These are phyloP conservation scores for Alca torda DNA, from an alignment of 2,797 vertebrate genomes.

Conservation along the genomic window DNA sequence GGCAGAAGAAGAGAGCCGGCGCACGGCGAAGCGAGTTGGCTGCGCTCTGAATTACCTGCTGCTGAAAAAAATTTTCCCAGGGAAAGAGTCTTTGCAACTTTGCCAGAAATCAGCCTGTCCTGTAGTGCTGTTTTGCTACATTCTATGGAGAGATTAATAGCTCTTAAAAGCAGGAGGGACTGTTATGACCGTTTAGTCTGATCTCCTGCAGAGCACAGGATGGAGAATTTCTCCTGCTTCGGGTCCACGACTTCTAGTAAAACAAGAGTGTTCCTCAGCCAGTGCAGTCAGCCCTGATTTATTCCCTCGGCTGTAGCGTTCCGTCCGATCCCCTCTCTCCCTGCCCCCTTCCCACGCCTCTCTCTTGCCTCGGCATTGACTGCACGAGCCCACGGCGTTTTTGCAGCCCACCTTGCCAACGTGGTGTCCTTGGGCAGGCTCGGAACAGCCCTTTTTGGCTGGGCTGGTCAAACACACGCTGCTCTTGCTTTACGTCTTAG, in stretches of 20 bases:
- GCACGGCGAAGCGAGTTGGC: background rate
- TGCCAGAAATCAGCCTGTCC: slow-evolving; percentile 51
- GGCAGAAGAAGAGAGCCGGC: background rate
- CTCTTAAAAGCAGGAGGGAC: slow-evolving; percentile 60
- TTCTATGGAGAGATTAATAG: slow-evolving; percentile 53
- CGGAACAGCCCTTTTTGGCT: background rate
- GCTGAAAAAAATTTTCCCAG: slow-evolving; percentile 46
- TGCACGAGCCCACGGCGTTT: accelerated
- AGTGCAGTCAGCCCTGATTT: slow-evolving; percentile 10
- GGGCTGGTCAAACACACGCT: background rate
- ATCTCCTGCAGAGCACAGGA: slow-evolving; percentile 61
- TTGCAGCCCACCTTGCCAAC: background rate
- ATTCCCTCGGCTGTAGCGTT: background rate
- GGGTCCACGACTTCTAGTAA: background rate
- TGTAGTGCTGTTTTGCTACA: slow-evolving; percentile 35
- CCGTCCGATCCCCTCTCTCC: background rate
- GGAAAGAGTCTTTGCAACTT: slow-evolving; percentile 21
- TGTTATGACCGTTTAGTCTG: slow-evolving; percentile 48
- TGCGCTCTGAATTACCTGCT: slow-evolving; percentile 44
- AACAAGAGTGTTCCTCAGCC: slow-evolving; percentile 43
- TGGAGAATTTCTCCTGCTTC: slow-evolving; percentile 56
- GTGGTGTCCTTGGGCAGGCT: background rate
- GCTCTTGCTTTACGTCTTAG: background rate
- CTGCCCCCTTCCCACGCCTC: background rate
- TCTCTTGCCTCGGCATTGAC: background rate